Percentiles rank a stretch among this genome's conserved stretches.
These are phyloP conservation scores for Lepidotrigona ventralis DNA, from an alignment of 1,140 invertebrate genomes.

Conservation along the genomic window DNA sequence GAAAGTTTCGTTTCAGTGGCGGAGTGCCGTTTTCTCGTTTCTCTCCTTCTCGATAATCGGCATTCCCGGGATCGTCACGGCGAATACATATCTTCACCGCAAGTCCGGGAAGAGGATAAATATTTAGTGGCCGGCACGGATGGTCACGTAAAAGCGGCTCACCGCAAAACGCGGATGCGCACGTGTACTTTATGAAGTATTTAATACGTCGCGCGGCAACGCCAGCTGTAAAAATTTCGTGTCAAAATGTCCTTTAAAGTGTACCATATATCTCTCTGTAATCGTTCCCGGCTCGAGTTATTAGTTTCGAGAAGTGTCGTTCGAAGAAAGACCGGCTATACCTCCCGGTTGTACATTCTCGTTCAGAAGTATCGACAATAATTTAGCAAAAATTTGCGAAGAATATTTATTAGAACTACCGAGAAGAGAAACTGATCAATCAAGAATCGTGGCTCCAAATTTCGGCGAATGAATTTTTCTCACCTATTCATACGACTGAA, in stretches of 20 bases:
- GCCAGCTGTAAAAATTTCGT: constrained; percentile 13
- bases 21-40: constrained; percentile 21
- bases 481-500: no score
- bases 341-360: neutral
- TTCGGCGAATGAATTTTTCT: no score
- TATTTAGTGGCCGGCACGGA: constrained; percentile 37
- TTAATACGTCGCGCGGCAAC: constrained; percentile 24
- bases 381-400: no score
- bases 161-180: constrained; percentile 45
- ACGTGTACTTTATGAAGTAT: constrained; percentile 18
- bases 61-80: constrained; percentile 45
- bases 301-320: constrained; percentile 40
- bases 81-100: constrained; percentile 49
- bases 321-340: neutral
- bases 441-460: no score
- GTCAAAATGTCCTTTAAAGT: constrained; percentile 19
- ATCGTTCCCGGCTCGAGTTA: constrained; percentile 26
- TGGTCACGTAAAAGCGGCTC: constrained; percentile 35
- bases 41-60: constrained; percentile 20
- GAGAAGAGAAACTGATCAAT: no score
- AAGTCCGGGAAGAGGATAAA: constrained; percentile 42
- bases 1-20: constrained; percentile 32
- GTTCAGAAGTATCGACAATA: neutral
- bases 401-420: no score
- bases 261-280: constrained; percentile 23